phyloP scores from a whole-genome alignment of 2,797 vertebrate genomes.

The Cichlasoma orientale region DNA sequence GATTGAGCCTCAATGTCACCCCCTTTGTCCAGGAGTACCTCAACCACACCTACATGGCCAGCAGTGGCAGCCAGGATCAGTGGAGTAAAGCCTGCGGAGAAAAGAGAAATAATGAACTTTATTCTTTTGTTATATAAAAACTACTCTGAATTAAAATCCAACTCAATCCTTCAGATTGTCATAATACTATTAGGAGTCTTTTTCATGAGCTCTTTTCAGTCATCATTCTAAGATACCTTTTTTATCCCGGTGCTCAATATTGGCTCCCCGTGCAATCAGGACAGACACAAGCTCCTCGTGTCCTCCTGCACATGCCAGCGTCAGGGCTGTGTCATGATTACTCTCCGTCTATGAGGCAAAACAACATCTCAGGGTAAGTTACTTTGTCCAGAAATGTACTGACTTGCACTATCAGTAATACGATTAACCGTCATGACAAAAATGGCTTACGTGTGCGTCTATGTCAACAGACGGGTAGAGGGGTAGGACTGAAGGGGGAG shows the following conservation, averaged over 20 bases:
- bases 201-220: neutral
- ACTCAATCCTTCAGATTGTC: neutral
- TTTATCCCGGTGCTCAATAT: constrained; percentile 98
- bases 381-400: neutral
- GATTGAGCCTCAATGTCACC: constrained; percentile 99
- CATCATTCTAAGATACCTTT: constrained; percentile 82
- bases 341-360: constrained; percentile 89
- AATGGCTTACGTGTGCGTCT: constrained; percentile 91
- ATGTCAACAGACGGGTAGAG: constrained; percentile 98
- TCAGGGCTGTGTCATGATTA: constrained; percentile 98
- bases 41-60: constrained; percentile 98
- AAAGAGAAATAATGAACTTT: neutral
- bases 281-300: constrained; percentile 98
- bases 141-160: neutral
- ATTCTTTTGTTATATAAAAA: neutral
- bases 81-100: constrained; percentile 90
- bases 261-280: constrained; percentile 95
- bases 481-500: constrained; percentile 89
- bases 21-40: constrained; percentile 98
- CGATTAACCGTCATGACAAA: neutral
- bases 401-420: neutral
- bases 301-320: constrained; percentile 95
- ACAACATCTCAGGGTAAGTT: neutral
- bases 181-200: neutral
- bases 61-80: constrained; percentile 98